These are phyloP conservation scores for Rhynchonycteris naso DNA, from an alignment of 2,797 vertebrate genomes.

Conservation along the genomic window DNA sequence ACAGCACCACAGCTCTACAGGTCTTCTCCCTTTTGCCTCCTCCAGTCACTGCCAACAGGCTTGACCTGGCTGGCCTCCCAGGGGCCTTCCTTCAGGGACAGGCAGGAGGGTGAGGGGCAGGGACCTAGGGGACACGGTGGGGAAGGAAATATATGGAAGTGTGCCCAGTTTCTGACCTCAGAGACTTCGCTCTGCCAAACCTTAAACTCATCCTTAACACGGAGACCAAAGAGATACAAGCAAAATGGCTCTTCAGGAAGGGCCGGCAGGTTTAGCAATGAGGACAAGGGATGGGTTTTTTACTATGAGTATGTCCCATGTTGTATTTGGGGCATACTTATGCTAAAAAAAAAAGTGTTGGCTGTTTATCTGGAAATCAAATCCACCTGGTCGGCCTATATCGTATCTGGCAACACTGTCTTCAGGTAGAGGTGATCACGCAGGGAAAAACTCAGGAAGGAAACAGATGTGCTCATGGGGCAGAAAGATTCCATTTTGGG, in stretches of 20 bases:
- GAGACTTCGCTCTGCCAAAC: not conserved
- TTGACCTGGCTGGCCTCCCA: too few species aligned
- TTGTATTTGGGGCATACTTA: not conserved
- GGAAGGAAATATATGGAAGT: not conserved
- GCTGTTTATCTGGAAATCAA: not conserved
- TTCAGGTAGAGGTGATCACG: not conserved
- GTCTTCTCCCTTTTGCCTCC: not conserved
- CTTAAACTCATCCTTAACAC: not conserved
- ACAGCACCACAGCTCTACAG: not conserved
- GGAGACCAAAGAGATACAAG: not conserved
- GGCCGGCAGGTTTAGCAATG: not conserved
- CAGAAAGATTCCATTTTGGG: not conserved
- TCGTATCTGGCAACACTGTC: not conserved
- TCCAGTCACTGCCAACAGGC: too few species aligned
- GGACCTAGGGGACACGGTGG: accelerated
- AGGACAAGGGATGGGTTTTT: not conserved
- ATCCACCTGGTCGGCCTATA: not conserved
- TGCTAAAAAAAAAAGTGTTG: not conserved
- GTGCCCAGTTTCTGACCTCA: not conserved
- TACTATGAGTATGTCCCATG: not conserved
- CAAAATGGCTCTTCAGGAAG: not conserved
- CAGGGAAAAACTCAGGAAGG: not conserved
- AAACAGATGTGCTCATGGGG: not conserved
- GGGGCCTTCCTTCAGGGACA: not conserved
- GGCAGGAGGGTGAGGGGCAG: not conserved